Evolutionary conservation across 2,113 vertebrate genomes (phyloP), one percentile per base, ranked within the genome.

Genomic region (Lasiurus borealis): DNA sequence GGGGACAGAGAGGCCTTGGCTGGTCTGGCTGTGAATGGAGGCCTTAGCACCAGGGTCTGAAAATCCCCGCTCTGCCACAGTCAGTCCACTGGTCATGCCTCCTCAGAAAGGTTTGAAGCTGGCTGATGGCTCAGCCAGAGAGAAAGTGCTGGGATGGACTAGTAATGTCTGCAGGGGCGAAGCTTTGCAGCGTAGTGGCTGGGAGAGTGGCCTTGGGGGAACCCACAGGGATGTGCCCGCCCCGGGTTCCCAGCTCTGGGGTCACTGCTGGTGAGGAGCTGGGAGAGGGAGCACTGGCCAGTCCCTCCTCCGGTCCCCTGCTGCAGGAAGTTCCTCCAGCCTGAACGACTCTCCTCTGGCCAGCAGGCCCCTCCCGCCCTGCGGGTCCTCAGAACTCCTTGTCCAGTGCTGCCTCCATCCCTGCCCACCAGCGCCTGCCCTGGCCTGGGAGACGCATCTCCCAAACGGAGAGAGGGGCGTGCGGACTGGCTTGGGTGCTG

Each of bases 131-230:
- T 95, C 75, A 40, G 34, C 48, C 69, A 94, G n/a, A 94, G 50
- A 71, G 54, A 88, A 57, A 57, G 71, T 69, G 14, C 91, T 69
- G 4, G 80, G 85, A 64, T 86, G 27, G 68, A 90, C 59, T 88
- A 75, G 82, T 82, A 64, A 85, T 85, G 78, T 81, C 89, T 71
- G 86, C 78, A 36, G 40, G 85, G 54, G 66, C 44, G 66, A 66
- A 68, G n/a, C 64, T 10, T 23, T 0, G 76, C 9, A 21, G 13
- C 48, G 16, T 5, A 7, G n/a, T 59, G 40, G 76, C 48, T 54
- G 48, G 84, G 52, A 93, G 46, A 93, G 40, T 54, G 77, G 34
- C 7, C 5, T 1, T 1, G 8, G 80, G 80, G 80, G 29, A 69
- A 18, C 46, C 36, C 84, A 81, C 4, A n/a, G n/a, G n/a, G n/a